phyloP scores from a whole-genome alignment of 2,888 invertebrate genomes.

The Sycophila texana region DNA sequence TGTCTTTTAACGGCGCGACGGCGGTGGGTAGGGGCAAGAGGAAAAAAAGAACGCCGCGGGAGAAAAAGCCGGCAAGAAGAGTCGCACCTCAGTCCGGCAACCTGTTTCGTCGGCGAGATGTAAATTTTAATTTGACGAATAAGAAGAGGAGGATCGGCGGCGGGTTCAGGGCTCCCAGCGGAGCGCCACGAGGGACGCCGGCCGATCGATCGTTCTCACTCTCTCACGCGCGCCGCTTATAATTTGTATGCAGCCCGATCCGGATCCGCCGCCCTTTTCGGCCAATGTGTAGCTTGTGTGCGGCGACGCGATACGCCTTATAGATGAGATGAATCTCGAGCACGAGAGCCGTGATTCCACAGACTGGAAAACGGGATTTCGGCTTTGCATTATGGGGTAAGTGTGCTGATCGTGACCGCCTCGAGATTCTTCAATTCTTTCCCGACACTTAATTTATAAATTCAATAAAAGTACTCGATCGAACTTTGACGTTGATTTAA shows the following conservation, averaged over 20 bases:
- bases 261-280: not conserved
- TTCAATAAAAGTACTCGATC: not conserved
- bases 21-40: not conserved
- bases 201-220: slow-evolving; percentile 22
- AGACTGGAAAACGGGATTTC: slow-evolving; percentile 34
- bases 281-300: not conserved
- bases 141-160: slow-evolving; percentile 26
- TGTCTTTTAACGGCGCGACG: slow-evolving; percentile 22
- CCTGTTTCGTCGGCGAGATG: slow-evolving; percentile 40
- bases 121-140: slow-evolving; percentile 52
- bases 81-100: slow-evolving; percentile 33
- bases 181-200: too few species aligned
- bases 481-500: too few species aligned
- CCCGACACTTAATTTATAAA: too few species aligned
- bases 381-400: not conserved
- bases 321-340: not conserved
- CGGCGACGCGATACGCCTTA: not conserved
- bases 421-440: too few species aligned
- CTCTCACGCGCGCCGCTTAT: not conserved
- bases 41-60: not conserved
- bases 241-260: slow-evolving; percentile 28
- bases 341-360: slow-evolving; percentile 27
- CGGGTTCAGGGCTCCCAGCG: not conserved
- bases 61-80: slow-evolving; percentile 13
- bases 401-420: too few species aligned